Evolutionary conservation across 2,888 invertebrate species (phyloP).

Genomic region (Mythimna impura): DNA sequence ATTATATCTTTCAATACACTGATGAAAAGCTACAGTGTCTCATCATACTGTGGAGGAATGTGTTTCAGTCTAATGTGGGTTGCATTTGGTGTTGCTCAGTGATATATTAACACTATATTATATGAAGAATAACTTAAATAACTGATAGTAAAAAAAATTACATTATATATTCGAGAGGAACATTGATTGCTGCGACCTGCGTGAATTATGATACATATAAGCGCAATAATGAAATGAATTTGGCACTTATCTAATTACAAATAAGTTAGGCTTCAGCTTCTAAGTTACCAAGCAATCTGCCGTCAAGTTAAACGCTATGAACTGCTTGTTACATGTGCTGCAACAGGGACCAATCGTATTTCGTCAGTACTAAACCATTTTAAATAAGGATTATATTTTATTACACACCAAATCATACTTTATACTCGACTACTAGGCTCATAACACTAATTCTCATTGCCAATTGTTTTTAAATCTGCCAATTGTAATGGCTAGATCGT

Average conservation of each 20-base stretch:
- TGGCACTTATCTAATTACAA: constrained; percentile 76
- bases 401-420: constrained; percentile 25
- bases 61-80: constrained; percentile 78
- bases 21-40: constrained; percentile 53
- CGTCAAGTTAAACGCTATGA: constrained; percentile 40
- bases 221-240: constrained; percentile 74
- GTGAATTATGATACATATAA: constrained; percentile 60
- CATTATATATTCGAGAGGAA: constrained; percentile 77
- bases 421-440: constrained; percentile 44
- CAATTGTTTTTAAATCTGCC: constrained; percentile 46
- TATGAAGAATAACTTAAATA: constrained; percentile 64
- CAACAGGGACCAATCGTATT: constrained; percentile 47
- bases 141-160: constrained; percentile 65
- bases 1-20: constrained; percentile 45
- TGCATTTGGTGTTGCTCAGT: constrained; percentile 70
- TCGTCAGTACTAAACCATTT: constrained; percentile 17
- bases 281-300: constrained; percentile 57
- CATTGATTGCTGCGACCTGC: constrained; percentile 69
- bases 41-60: constrained; percentile 74
- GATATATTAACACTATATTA: constrained; percentile 65
- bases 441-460: constrained; percentile 37
- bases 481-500: constrained; percentile 36
- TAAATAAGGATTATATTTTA: constrained; percentile 33
- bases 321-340: constrained; percentile 51
- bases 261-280: constrained; percentile 61